A percentile compares a stretch with the other conserved stretches of the same genome.
Conservation (phyloP, 2,888 invertebrate genomes). For the Drosophila imparisetae region DNA sequence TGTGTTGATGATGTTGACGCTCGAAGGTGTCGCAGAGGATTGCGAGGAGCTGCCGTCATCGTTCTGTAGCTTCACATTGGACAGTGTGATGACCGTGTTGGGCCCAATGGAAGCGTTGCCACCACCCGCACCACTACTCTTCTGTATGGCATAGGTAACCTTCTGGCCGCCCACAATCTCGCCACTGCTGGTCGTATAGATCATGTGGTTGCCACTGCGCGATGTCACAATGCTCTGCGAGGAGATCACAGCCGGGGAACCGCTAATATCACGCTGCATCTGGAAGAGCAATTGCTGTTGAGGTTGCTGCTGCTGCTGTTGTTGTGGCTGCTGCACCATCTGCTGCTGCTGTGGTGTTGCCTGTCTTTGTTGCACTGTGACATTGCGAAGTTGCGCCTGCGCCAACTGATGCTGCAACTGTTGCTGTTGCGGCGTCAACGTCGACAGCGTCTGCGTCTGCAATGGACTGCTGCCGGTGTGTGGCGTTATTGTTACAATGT, state of each 20-base stretch:
- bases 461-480: slow-evolving; percentile 64
- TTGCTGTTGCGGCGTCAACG: slow-evolving; percentile 67
- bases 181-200: slow-evolving; percentile 79
- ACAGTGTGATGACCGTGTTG: slow-evolving; percentile 81
- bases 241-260: slow-evolving; percentile 58
- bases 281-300: slow-evolving; percentile 76
- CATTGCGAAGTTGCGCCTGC: slow-evolving; percentile 77
- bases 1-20: slow-evolving; percentile 80
- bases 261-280: slow-evolving; percentile 78
- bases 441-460: slow-evolving; percentile 60
- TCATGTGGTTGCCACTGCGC: slow-evolving; percentile 82
- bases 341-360: slow-evolving; percentile 63
- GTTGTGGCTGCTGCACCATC: slow-evolving; percentile 59
- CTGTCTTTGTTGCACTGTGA: slow-evolving; percentile 75
- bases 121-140: slow-evolving; percentile 45
- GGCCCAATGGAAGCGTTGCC: slow-evolving; percentile 70
- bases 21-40: slow-evolving; percentile 46
- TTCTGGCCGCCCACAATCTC: slow-evolving; percentile 78
- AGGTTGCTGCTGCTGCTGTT: slow-evolving; percentile 62
- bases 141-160: slow-evolving; percentile 79
- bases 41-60: slow-evolving; percentile 56
- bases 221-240: slow-evolving; percentile 57
- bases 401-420: slow-evolving; percentile 75
- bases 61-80: slow-evolving; percentile 82
- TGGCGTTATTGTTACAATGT: slow-evolving; percentile 67